phyloP scores from a whole-genome alignment of 2,797 vertebrate species.

The Adrianichthys oophorus region DNA sequence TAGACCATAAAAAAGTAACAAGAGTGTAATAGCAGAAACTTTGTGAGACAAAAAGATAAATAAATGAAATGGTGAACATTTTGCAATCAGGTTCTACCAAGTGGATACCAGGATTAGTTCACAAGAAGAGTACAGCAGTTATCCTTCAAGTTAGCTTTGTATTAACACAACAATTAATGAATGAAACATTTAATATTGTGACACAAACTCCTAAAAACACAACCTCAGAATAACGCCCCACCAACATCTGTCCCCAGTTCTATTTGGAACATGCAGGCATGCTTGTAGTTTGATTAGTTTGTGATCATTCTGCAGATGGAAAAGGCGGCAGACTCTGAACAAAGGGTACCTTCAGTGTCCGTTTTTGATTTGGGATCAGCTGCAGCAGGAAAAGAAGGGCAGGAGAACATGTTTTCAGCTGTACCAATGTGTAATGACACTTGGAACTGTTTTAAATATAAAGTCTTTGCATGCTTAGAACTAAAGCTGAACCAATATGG shows the following conservation, averaged over 20 bases:
- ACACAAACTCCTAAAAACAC: conserved; percentile 23
- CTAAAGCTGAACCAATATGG: too few relatives aligned
- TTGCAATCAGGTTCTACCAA: conserved; percentile 49
- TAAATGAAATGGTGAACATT: conserved; percentile 17
- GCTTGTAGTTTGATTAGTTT: conserved; percentile 75
- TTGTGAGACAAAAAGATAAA: conserved; percentile 27
- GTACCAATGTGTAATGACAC: conserved; percentile 13
- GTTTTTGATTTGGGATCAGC: conserved; percentile 82
- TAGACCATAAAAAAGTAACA: conserved; percentile 3
- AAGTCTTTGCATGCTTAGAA: not conserved
- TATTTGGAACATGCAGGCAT: conserved; percentile 79
- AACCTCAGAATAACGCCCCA: conserved; percentile 17
- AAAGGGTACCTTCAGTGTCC: conserved; percentile 84
- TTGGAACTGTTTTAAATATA: conserved; percentile 2
- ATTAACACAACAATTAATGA: conserved; percentile 2
- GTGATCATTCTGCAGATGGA: conserved; percentile 54
- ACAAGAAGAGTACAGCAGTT: conserved; percentile 34
- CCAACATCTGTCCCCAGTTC: conserved; percentile 37
- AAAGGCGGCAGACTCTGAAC: conserved; percentile 36
- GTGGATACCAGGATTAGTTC: conserved; percentile 53
- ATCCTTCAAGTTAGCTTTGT: conserved; percentile 18
- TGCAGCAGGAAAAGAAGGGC: conserved; percentile 77
- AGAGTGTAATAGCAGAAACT: not conserved
- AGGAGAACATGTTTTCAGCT: conserved; percentile 65
- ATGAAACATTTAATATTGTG: conserved; percentile 6